These are phyloP conservation scores for Daktulosphaira vitifoliae DNA, from an alignment of 1,140 invertebrate genomes.

Conservation along the genomic window DNA sequence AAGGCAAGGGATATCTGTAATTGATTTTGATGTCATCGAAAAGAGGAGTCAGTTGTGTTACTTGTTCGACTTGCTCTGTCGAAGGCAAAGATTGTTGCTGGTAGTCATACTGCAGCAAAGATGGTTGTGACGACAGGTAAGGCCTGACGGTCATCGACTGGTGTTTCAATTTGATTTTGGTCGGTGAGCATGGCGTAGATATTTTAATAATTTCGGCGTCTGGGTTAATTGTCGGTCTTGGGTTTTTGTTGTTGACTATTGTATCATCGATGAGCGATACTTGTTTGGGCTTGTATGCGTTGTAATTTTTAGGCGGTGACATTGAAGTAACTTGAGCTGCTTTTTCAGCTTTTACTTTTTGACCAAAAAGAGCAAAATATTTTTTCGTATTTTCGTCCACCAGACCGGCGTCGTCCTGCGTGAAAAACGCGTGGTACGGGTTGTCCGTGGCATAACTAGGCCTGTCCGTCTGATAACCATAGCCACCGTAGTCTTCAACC, in stretches of 20 bases:
- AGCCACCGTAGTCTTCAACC: background rate
- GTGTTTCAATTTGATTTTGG: background rate
- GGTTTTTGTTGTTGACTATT: constrained; percentile 48
- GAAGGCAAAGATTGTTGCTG: background rate
- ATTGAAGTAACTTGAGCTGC: background rate
- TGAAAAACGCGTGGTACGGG: constrained; percentile 58
- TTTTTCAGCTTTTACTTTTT: constrained; percentile 50
- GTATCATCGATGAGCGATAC: constrained; percentile 43
- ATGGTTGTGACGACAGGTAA: background rate
- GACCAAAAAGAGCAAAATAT: constrained; percentile 65
- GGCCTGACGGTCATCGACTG: background rate
- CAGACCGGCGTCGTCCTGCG: constrained; percentile 58
- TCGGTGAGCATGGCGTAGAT: too few relatives aligned
- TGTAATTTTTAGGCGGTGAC: background rate
- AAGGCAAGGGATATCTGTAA: constrained; percentile 46
- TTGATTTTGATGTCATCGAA: constrained; percentile 47
- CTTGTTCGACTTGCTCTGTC: background rate
- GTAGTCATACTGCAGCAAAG: background rate
- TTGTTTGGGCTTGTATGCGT: constrained; percentile 14
- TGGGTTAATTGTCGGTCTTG: constrained; percentile 47
- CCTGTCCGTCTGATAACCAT: constrained; percentile 16
- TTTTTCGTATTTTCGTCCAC: constrained; percentile 67
- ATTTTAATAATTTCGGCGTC: constrained; percentile 46
- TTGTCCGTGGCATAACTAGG: constrained; percentile 42
- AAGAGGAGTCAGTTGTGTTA: background rate